These are phyloP conservation scores for Psittacula cyanocephala DNA, from an alignment of 2,113 vertebrate genomes.

Conservation along the genomic window DNA sequence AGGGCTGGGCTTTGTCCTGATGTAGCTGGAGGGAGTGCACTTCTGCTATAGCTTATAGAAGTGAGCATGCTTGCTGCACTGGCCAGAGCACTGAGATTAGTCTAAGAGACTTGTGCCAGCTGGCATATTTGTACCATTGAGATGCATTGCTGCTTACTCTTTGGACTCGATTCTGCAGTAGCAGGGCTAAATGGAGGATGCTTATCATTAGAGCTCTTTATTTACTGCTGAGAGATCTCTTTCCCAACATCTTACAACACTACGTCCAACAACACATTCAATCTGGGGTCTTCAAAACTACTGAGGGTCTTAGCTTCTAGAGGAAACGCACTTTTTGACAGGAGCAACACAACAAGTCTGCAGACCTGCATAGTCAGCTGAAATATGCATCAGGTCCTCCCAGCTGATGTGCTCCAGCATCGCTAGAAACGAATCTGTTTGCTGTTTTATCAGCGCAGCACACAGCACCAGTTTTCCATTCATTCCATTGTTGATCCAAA, in stretches of 20 bases:
- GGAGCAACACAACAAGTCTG: neutral
- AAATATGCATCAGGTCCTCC: neutral
- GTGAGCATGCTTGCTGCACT: neutral
- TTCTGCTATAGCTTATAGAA: neutral
- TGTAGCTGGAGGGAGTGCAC: neutral
- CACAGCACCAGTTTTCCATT: constrained; percentile 45
- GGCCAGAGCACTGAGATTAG: neutral
- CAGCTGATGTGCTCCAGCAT: neutral
- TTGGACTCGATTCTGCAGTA: neutral
- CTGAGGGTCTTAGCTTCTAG: neutral
- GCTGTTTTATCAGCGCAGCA: neutral
- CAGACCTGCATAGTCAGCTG: neutral
- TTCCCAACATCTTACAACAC: neutral
- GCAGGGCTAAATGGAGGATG: neutral
- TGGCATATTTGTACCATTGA: neutral
- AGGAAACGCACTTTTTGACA: neutral
- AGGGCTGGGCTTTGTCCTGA: neutral
- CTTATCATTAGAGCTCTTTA: neutral
- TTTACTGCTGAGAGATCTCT: neutral
- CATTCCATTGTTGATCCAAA: constrained; percentile 44
- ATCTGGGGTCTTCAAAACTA: neutral
- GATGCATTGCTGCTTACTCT: neutral
- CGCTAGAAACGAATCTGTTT: neutral
- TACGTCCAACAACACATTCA: neutral
- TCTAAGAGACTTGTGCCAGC: neutral